Evolutionary conservation across 2,888 invertebrate species (phyloP), one percentile per base, ranked within the genome.

Genomic region (Sinohyriopsis cumingii): DNA sequence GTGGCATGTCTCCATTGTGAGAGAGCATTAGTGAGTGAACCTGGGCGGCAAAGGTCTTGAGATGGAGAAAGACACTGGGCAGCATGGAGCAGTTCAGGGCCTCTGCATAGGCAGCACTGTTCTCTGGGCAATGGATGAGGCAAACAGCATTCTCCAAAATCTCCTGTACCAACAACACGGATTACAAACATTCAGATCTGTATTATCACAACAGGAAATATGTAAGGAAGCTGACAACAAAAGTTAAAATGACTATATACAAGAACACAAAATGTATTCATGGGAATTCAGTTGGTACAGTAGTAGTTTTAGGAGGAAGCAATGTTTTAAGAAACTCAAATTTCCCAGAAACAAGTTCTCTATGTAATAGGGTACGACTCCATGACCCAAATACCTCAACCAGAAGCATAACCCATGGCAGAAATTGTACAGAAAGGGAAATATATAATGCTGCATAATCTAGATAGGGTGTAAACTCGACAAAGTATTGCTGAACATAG

Each of bases 1-100:
- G 90, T 0, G 95, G 95, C 88, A 96, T 89, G 72, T 92, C 92
- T 55, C 95, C 95, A 83, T 93, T 93, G 88, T 96, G 96, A 25
- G 93, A 92, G 74, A 93, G 92, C 72, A 96, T 87, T 80, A 96
- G 90, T 64, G 92, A 90, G 82, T 94, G 93, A 68, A 95, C 92
- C 80, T 94, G 93, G 53, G 92, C 91, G 1, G 93, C 91, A 76
- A 96, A 93, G 62, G 92, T 86, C 68, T 93, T 92, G 62, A 96
- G 86, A 19, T 92, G 90, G 64, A 93, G 90, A 71, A 89, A 90
- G 1, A 92, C 91, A 92, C 92, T 91, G 90, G 94, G 91, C 86
- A 94, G 89, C 76, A 88, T 86, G 5, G 93, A 92, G 56, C 93
- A 92, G 79, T 93, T 93, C 86, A 94, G 93, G 89, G 94, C 93